Conservation (phyloP, 2,797 vertebrate species). For the Brotula barbata region DNA sequence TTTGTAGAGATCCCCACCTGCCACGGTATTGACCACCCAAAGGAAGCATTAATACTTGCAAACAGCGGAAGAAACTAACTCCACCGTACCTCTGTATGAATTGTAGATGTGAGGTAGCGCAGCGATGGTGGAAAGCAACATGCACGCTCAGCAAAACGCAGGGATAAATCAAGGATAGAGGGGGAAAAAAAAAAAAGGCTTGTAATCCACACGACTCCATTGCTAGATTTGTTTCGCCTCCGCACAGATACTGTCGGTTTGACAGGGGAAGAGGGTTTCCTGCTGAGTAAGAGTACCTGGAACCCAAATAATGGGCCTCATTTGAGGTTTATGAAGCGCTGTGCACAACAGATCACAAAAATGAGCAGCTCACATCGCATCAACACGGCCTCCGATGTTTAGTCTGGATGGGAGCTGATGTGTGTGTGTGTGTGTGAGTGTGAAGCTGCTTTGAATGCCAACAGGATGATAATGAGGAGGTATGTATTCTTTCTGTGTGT, state of each 20-base stretch:
- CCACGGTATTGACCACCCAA: slow-evolving; percentile 5
- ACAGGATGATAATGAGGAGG: background rate
- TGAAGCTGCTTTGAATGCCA: no score
- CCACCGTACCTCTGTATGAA: background rate
- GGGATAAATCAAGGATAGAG: slow-evolving; percentile 30
- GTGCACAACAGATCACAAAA: slow-evolving; percentile 15
- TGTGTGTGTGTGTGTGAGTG: slow-evolving; percentile 5
- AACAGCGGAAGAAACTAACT: background rate
- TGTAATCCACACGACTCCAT: slow-evolving; percentile 15
- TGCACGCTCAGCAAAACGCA: slow-evolving; percentile 27
- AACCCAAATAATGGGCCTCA: slow-evolving; percentile 36
- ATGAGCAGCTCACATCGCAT: background rate
- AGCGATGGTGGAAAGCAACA: slow-evolving; percentile 8
- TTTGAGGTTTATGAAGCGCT: slow-evolving; percentile 28
- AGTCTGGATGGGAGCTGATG: background rate
- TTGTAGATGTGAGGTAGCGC: slow-evolving; percentile 10
- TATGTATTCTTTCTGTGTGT: background rate
- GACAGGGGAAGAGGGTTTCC: slow-evolving; percentile 20
- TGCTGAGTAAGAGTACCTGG: slow-evolving; percentile 37
- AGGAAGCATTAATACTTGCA: slow-evolving; percentile 19
- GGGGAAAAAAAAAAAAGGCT: background rate
- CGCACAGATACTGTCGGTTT: slow-evolving; percentile 18
- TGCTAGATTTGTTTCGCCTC: slow-evolving; percentile 2
- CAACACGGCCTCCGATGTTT: background rate
- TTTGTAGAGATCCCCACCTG: no score